These are phyloP conservation scores for Gambusia yucatana DNA, from an alignment of 2,797 vertebrate species.

Conservation along the genomic window DNA sequence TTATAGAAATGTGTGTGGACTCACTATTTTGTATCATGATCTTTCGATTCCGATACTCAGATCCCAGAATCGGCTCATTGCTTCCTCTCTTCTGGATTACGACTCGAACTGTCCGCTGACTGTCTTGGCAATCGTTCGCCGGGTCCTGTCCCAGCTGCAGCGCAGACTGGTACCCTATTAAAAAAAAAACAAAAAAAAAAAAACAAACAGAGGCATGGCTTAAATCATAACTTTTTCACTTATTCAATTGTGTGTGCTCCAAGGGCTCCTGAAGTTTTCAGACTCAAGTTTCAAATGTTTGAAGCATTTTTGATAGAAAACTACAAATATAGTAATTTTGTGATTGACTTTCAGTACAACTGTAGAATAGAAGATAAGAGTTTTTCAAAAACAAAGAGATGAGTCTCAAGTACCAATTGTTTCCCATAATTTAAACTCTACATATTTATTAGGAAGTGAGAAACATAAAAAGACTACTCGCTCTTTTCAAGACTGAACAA, in stretches of 20 bases:
- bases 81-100: constrained; percentile 89
- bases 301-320: neutral
- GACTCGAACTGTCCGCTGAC: constrained; percentile 85
- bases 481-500: neutral
- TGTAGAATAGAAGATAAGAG: neutral
- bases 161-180: constrained; percentile 88
- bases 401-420: neutral
- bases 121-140: constrained; percentile 88
- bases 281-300: neutral
- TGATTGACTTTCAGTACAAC: neutral
- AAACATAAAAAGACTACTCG: neutral
- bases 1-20: constrained; percentile 48
- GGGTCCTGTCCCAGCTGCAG: constrained; percentile 91
- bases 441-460: neutral
- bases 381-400: neutral
- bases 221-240: neutral
- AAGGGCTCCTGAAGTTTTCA: neutral
- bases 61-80: constrained; percentile 85
- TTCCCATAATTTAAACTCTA: neutral
- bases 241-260: neutral
- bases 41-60: constrained; percentile 90
- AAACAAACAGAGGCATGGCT: neutral
- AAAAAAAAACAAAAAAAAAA: constrained; percentile 7
- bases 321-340: neutral
- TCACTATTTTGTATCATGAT: constrained; percentile 93